Conservation (phyloP, 2,113 vertebrate genomes). For the Vulpes ferrilata region DNA sequence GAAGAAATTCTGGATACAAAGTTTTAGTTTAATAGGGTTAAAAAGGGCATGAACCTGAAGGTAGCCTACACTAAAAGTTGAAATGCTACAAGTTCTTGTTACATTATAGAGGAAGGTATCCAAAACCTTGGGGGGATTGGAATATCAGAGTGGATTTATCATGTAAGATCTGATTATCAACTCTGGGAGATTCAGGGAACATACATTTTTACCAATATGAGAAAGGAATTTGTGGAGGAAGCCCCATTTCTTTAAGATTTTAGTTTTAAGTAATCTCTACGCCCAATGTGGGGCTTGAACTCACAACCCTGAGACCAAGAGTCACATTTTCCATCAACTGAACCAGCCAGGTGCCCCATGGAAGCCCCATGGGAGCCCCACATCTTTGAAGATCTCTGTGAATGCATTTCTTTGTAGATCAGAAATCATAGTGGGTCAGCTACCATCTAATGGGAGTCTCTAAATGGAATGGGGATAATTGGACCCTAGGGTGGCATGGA, state of each 20-base stretch:
- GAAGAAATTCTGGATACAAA: not conserved
- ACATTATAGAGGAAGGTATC: not conserved
- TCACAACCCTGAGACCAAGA: not conserved
- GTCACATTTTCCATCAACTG: not conserved
- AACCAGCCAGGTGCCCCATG: not conserved
- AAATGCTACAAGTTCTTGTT: not conserved
- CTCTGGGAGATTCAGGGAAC: not conserved
- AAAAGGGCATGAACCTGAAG: not conserved
- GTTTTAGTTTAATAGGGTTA: not conserved
- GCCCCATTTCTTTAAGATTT: not conserved
- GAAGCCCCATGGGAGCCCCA: not conserved
- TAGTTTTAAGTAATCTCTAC: not conserved
- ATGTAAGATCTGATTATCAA: not conserved
- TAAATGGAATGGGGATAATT: not conserved
- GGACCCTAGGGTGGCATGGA: not conserved
- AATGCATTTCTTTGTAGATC: not conserved
- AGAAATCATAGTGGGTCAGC: not conserved
- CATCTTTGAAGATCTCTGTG: not conserved
- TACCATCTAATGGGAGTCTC: not conserved
- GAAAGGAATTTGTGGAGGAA: not conserved
- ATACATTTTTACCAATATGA: not conserved
- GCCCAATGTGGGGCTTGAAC: not conserved
- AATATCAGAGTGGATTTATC: not conserved
- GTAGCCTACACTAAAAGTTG: not conserved
- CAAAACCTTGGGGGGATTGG: not conserved